Conservation (phyloP, 2,797 vertebrate species). For the Phrynocephalus guinanensis region DNA sequence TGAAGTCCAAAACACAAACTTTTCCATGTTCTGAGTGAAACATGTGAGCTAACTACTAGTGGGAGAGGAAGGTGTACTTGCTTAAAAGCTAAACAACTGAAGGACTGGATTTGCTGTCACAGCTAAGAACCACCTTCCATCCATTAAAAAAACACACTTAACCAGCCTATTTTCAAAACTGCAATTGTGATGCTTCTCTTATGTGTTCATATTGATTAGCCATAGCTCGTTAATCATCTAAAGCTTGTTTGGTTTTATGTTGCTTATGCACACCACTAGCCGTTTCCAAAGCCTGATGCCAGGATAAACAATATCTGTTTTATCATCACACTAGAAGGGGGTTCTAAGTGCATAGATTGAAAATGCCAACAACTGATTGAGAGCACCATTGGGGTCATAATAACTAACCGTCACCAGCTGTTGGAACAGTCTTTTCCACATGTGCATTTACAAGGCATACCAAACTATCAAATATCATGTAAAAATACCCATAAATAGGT, state of each 20-base stretch:
- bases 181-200: not conserved
- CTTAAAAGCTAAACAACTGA: not conserved
- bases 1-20: no score
- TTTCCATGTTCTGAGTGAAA: no score
- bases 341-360: conserved; percentile 43
- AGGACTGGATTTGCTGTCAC: not conserved
- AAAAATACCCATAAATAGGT: conserved; percentile 4
- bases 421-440: conserved; percentile 31
- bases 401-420: conserved; percentile 43
- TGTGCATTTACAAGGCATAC: conserved; percentile 13
- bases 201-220: conserved; percentile 2
- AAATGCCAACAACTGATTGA: conserved; percentile 26
- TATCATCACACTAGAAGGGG: conserved; percentile 28
- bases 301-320: conserved; percentile 39
- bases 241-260: conserved; percentile 5
- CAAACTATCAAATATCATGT: conserved; percentile 27
- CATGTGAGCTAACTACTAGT: no score
- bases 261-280: not conserved
- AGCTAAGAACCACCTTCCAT: no score
- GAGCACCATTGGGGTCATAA: conserved; percentile 10
- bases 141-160: not conserved
- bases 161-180: not conserved
- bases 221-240: conserved; percentile 9
- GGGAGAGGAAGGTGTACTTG: not conserved
- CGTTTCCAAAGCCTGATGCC: not conserved